Base-by-base conservation (phyloP, 2,797 vertebrate species). In the Myotis pilosus region DNA sequence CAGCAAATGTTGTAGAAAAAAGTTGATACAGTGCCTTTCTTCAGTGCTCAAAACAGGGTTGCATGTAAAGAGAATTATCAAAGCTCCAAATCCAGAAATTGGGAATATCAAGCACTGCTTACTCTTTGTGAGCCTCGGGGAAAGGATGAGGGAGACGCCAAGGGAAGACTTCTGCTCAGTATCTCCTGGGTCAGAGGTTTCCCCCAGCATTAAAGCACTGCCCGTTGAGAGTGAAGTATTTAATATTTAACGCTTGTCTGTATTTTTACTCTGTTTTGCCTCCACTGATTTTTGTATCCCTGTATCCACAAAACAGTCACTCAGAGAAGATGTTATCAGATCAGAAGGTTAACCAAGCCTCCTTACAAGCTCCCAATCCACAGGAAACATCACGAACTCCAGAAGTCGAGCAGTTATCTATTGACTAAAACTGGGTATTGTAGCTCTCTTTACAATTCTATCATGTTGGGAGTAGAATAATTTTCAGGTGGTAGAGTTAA, bases 401-500 rank as follows among this genome's bases (percentile, higher is more conserved):
- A 84, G 51, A 94, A 95, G 68, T 30, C 25, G 64, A 92, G 3
- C 60, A 16, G 4, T 28, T 68, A 92, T 80, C 68, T 85, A 53
- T 22, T 47, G 4, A 44, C 66, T 64, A 72, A 87, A 81, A 88
- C 55, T 62, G 68, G 8, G 15, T 13, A 72, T 8, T 62, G 71
- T 71, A 92, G 12, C 1, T 79, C 13, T 51, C 28, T 76, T 75
- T 68, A 88, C 1, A 66, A 5, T 62, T 80, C n/a, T 91, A 57
- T 87, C n/a, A 55, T 44, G 16, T 53, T 91, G 23, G 28, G n/a
- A 93, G 55, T n/a, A 53, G 36, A 80, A 72, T 80, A 86, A 93
- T 88, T 86, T 89, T 80, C 89, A 92, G n/a, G 8, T 72, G 69
- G 69, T 36, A 93, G 57, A 44, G 6, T 87, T 72, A 81, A 92